These are phyloP conservation scores for Vulpes ferrilata DNA, from an alignment of 2,113 vertebrate species.

Conservation along the genomic window DNA sequence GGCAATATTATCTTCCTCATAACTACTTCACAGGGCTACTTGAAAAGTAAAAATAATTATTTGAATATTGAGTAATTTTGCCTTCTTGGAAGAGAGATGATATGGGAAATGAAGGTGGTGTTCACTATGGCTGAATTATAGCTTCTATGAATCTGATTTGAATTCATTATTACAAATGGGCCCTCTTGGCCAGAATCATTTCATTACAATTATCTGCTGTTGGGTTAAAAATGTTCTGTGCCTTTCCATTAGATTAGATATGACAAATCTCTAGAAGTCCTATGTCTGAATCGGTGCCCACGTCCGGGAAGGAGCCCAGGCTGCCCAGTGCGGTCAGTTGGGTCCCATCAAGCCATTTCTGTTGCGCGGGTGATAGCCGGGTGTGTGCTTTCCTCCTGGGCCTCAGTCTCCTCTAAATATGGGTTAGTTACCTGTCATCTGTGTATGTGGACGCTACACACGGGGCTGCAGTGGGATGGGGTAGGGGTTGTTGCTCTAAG, in stretches of 20 bases:
- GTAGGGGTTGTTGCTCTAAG: not conserved
- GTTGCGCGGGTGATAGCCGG: not conserved
- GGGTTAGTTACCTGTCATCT: not conserved
- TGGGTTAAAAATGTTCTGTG: conserved; percentile 73
- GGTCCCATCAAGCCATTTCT: not conserved
- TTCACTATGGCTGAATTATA: conserved; percentile 74
- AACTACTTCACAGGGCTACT: conserved; percentile 66
- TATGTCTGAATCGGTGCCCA: conserved; percentile 23
- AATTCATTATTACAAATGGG: conserved; percentile 80
- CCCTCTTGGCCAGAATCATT: conserved; percentile 76
- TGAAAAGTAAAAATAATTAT: conserved; percentile 79
- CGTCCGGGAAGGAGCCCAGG: not conserved
- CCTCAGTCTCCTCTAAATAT: not conserved
- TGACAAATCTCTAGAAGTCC: conserved; percentile 54
- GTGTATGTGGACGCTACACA: not conserved
- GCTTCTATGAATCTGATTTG: conserved; percentile 79
- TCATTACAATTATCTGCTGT: conserved; percentile 77
- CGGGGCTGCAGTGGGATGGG: not conserved
- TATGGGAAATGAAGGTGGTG: conserved; percentile 74
- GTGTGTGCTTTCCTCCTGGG: not conserved
- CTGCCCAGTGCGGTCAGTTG: not conserved
- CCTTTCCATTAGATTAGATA: conserved; percentile 60
- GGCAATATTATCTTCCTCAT: conserved; percentile 45
- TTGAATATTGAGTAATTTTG: conserved; percentile 74
- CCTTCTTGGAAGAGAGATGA: conserved; percentile 71